Evolutionary conservation across 2,797 vertebrate genomes (phyloP).

Genomic region (Luscinia luscinia): DNA sequence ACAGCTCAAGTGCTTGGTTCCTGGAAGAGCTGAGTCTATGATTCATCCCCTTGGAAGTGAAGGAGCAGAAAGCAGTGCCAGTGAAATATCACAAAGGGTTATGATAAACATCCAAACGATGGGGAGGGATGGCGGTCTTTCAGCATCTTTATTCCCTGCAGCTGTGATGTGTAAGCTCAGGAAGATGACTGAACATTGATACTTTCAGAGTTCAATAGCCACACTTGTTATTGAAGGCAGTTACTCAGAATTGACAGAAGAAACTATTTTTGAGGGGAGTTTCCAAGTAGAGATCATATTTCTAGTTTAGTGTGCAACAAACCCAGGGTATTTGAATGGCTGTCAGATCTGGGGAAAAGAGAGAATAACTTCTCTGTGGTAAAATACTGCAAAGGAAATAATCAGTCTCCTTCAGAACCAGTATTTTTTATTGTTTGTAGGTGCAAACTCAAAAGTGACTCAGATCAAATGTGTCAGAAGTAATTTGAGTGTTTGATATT

Average conservation of each 20-base stretch:
- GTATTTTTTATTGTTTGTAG: constrained; percentile 16
- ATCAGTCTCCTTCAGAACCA: constrained; percentile 27
- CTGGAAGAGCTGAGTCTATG: constrained; percentile 7
- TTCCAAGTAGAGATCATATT: constrained; percentile 45
- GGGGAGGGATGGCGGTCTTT: not conserved
- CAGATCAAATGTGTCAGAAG: constrained; percentile 43
- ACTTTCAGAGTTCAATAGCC: constrained; percentile 43
- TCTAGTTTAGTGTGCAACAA: constrained; percentile 41
- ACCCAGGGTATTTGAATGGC: not conserved
- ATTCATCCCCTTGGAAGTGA: constrained; percentile 51
- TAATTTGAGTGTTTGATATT: constrained; percentile 35
- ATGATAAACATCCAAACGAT: not conserved
- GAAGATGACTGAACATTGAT: constrained; percentile 15
- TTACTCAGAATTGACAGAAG: constrained; percentile 40
- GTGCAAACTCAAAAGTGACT: constrained; percentile 37
- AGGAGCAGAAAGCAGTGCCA: constrained; percentile 41
- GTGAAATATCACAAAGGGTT: constrained; percentile 44
- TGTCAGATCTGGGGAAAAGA: constrained; percentile 22
- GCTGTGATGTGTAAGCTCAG: constrained; percentile 38
- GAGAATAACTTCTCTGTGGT: constrained; percentile 24
- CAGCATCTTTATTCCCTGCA: constrained; percentile 31
- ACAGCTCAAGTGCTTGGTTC: constrained; percentile 45
- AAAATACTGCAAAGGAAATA: constrained; percentile 37
- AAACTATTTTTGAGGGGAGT: constrained; percentile 47
- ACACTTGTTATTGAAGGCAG: not conserved